These are phyloP conservation scores for Caenorhabditis doughertyi DNA, from an alignment of 2,888 invertebrate species.

Conservation along the genomic window DNA sequence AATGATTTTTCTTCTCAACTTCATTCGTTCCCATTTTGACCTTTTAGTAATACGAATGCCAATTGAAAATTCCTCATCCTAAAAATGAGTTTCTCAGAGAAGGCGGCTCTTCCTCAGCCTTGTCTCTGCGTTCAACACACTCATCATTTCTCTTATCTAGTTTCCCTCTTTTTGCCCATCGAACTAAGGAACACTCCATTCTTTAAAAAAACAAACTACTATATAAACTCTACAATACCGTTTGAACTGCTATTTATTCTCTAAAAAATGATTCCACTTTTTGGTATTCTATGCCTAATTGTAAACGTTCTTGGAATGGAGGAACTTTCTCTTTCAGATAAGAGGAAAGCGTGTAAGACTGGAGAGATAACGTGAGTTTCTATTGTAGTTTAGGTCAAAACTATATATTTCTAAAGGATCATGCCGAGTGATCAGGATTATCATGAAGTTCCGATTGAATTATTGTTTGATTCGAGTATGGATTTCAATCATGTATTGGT, in stretches of 20 bases:
- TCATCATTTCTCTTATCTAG: slow-evolving; percentile 12
- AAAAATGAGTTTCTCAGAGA: slow-evolving; percentile 14
- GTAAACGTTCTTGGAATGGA: neutral
- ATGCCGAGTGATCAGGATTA: slow-evolving; percentile 15
- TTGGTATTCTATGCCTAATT: neutral
- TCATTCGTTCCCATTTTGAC: neutral
- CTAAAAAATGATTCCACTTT: neutral
- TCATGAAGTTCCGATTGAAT: slow-evolving; percentile 14
- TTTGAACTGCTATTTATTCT: neutral
- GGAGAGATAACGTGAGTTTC: slow-evolving; percentile 16
- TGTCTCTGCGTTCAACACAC: neutral
- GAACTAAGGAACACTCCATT: slow-evolving; percentile 14
- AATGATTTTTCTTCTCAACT: neutral
- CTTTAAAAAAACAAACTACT: slow-evolving; percentile 1
- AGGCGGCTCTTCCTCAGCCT: slow-evolving; percentile 6
- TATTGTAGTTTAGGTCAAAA: no score
- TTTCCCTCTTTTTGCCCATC: neutral
- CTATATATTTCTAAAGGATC: neutral
- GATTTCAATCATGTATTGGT: slow-evolving; percentile 14
- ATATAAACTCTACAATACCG: neutral
- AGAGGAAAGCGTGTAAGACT: slow-evolving; percentile 3
- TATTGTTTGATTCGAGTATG: slow-evolving; percentile 24
- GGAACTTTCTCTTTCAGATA: neutral
- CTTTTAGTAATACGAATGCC: neutral
- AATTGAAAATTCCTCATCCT: slow-evolving; percentile 11